Percentiles rank a stretch among this genome's conserved stretches.
Evolutionary conservation across 53 echinoderm and acorn worm species (phyloP).

Genomic region (Glandiceps talaboti): DNA sequence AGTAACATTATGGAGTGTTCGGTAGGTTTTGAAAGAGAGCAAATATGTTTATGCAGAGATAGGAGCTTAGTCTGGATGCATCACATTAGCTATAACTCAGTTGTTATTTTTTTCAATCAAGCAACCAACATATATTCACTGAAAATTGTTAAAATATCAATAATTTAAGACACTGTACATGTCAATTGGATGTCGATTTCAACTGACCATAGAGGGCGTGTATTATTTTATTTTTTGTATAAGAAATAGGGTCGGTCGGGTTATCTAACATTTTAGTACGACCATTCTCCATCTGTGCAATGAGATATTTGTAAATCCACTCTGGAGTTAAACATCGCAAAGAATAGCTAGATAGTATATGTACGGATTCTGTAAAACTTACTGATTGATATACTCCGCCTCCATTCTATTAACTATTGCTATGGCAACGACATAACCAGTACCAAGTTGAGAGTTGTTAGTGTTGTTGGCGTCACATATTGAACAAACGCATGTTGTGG

Average conservation of each 20-base stretch:
- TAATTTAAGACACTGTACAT: too few species aligned
- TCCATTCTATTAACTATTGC: not conserved
- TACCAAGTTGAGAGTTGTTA: not conserved
- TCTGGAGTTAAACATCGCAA: not conserved
- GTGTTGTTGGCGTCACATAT: not conserved
- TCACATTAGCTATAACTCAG: too few species aligned
- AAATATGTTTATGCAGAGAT: too few species aligned
- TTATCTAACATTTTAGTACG: not conserved
- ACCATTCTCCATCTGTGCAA: not conserved
- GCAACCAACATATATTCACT: too few species aligned
- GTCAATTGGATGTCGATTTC: too few species aligned
- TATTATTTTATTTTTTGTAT: too few species aligned
- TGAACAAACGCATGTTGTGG: not conserved
- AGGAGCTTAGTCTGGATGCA: too few species aligned
- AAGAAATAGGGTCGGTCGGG: not conserved
- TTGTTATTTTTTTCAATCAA: too few species aligned
- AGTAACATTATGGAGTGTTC: too few species aligned
- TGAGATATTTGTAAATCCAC: not conserved
- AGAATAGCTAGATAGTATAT: not conserved
- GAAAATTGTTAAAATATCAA: too few species aligned
- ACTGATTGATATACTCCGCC: not conserved
- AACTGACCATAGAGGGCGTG: too few species aligned
- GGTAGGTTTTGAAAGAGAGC: too few species aligned
- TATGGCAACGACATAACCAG: not conserved
- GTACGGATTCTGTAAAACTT: not conserved